A percentile compares a stretch with the other conserved stretches of the same genome.
Evolutionary conservation across 2,888 invertebrate species (phyloP).

Genomic region (Ichneumon xanthorius): DNA sequence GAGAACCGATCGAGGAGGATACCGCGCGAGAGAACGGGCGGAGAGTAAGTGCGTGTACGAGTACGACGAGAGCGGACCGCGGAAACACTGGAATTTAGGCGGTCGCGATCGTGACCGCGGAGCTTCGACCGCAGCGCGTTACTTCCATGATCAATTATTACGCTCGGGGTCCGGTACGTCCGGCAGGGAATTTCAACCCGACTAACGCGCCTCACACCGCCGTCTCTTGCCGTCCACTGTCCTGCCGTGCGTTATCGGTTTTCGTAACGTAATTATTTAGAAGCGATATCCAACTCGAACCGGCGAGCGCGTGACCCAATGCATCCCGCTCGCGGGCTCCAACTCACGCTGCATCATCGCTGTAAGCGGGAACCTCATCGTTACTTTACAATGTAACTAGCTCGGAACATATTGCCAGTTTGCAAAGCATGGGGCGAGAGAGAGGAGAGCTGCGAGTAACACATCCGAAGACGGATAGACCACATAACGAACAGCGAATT

Average conservation of each 20-base stretch:
- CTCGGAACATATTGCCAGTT: neutral
- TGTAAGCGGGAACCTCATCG: neutral
- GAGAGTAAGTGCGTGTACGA: neutral
- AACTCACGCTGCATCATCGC: neutral
- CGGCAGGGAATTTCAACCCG: conserved; percentile 72
- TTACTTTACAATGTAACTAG: neutral
- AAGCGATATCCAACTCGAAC: conserved; percentile 37
- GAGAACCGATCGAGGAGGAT: neutral
- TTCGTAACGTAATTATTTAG: conserved; percentile 75
- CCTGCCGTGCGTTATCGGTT: conserved; percentile 49
- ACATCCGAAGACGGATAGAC: conserved; percentile 37
- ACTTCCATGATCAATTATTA: conserved; percentile 76
- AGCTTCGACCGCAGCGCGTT: conserved; percentile 63
- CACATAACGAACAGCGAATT: conserved; percentile 46
- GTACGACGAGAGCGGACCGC: neutral
- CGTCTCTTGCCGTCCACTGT: neutral
- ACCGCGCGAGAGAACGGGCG: neutral
- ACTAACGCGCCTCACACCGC: conserved; percentile 39
- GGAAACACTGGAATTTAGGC: conserved; percentile 53
- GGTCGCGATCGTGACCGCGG: conserved; percentile 61
- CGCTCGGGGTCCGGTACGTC: conserved; percentile 47
- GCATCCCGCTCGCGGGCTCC: neutral
- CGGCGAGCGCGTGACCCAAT: neutral
- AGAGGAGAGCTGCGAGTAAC: neutral
- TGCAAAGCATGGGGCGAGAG: neutral